These are phyloP conservation scores for Catalaphyllia jardinei DNA, from an alignment of 64 coral and sea anemone species.

Conservation along the genomic window DNA sequence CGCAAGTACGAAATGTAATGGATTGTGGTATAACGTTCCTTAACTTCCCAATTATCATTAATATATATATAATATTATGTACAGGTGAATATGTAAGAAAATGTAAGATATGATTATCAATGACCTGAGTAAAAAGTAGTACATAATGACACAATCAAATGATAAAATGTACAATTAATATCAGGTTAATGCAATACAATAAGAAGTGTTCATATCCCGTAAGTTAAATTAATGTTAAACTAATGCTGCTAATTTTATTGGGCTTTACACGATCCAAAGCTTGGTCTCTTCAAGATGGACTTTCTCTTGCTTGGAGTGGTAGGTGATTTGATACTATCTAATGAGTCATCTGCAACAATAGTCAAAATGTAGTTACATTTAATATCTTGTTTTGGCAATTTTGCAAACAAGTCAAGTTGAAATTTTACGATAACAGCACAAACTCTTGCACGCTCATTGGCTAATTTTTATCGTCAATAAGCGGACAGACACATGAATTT, in stretches of 20 bases:
- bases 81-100: background rate
- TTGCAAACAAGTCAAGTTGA: background rate
- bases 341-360: slow-evolving; percentile 50
- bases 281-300: slow-evolving; percentile 72
- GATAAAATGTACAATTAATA: background rate
- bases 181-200: background rate
- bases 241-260: slow-evolving; percentile 38
- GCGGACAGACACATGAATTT: too few species aligned
- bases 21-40: background rate
- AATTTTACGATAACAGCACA: too few species aligned
- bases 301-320: slow-evolving; percentile 54
- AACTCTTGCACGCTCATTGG: too few species aligned
- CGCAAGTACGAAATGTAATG: too few species aligned
- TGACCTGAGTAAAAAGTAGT: background rate
- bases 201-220: background rate
- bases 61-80: background rate
- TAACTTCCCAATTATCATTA: background rate
- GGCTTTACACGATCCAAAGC: slow-evolving; percentile 83
- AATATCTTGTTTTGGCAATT: background rate
- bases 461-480: too few species aligned
- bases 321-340: slow-evolving; percentile 52
- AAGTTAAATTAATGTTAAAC: background rate
- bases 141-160: background rate
- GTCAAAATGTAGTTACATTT: background rate
- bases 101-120: background rate